Evolutionary conservation across 2,113 vertebrate species (phyloP).

Genomic region (Accipiter virgatus): DNA sequence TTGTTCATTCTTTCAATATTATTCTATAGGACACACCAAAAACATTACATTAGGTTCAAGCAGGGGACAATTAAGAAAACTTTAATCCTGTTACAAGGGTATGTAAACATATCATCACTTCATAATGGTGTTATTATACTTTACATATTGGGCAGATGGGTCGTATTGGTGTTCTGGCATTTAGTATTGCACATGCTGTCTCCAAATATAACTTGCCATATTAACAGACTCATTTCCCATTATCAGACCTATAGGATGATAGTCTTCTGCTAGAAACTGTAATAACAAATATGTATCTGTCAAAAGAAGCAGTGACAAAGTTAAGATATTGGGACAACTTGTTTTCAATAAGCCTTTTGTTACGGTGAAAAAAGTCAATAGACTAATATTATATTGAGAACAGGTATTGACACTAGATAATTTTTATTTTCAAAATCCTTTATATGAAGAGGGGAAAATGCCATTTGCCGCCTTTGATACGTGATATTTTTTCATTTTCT

Average conservation of each 20-base stretch:
- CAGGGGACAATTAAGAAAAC: slow-evolving; percentile 75
- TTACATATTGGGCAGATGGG: slow-evolving; percentile 63
- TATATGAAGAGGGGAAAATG: not conserved
- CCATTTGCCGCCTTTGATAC: not conserved
- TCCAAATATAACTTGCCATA: slow-evolving; percentile 6
- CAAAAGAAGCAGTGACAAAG: not conserved
- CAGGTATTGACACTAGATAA: not conserved
- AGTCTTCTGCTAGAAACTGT: not conserved
- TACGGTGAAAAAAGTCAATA: not conserved
- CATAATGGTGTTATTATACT: slow-evolving; percentile 52
- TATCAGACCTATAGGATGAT: not conserved
- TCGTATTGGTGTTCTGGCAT: slow-evolving; percentile 39
- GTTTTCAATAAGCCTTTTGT: not conserved
- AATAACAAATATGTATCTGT: not conserved
- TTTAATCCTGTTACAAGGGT: slow-evolving; percentile 66
- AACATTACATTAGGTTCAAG: slow-evolving; percentile 75
- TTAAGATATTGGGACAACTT: not conserved
- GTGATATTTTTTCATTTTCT: not conserved
- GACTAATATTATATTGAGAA: not conserved
- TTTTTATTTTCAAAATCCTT: not conserved
- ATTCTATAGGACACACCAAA: slow-evolving; percentile 78
- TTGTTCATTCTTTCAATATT: slow-evolving; percentile 82
- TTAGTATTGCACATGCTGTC: not conserved
- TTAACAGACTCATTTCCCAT: slow-evolving; percentile 20
- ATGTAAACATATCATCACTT: slow-evolving; percentile 65